Base-by-base conservation (phyloP, 2,888 invertebrate species). In the Phytoseiulus persimilis region DNA sequence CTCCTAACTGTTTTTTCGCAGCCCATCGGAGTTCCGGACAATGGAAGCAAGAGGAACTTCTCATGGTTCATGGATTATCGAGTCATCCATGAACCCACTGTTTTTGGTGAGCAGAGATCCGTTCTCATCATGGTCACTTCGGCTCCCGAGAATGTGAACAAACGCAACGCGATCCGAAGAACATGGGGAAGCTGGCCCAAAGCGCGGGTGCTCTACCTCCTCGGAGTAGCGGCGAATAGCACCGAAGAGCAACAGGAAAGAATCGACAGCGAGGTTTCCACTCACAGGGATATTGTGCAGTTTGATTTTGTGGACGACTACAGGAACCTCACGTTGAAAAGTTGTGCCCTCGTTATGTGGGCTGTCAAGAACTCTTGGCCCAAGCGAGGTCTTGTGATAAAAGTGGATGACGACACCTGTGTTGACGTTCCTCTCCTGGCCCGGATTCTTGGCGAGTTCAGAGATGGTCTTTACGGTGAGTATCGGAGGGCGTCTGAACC, bases 311-410 rank as follows among this genome's bases (percentile, higher is more conserved):
- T 32, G 32, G 87, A 87, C 33, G 18, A 32, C 87, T 87, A 87
- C 33, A 31, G 87, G n/a, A 87, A 87, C 32, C 33, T 87, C n/a
- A 87, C 87, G 31, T n/a, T 87, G 33, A 87, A 87, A 33, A 39
- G 39, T 23, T 39, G 32, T 18, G 87, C 87, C 3, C 87, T 87
- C 32, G 87, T 87, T 33, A 33, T 39, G 45, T 87, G 87, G 87
- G 87, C 39, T 0, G 28, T 39, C 32, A 18, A 5, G 33, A 39
- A 33, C 5, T 28, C 39, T 14, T 87, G 87, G 87, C 87, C 87
- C 14, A 45, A 33, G 6, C 87, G 87, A 39, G 6, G 31, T 9
- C 11, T 87, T 9, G 87, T 87, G 14, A 33, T 87, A 39, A 87
- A 87, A 45, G 45, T 45, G 33, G 87, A 87, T 33, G 87, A 87